phyloP scores from a whole-genome alignment of 1,140 invertebrate genomes.

The Papilio polyxenes region DNA sequence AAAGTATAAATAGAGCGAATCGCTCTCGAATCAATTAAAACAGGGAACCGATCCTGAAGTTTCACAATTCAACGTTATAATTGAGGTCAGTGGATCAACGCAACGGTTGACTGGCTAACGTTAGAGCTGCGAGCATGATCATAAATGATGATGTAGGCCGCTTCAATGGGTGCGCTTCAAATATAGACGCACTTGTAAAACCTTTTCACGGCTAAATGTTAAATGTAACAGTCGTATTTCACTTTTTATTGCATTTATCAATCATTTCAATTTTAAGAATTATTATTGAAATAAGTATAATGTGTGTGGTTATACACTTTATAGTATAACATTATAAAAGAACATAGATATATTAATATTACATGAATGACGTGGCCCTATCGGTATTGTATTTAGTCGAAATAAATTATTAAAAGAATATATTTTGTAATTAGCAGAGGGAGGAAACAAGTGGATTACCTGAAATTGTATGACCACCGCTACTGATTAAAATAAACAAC shows the following conservation, averaged over 20 bases:
- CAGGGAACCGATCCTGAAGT: conserved; percentile 41
- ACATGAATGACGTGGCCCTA: too few relatives aligned
- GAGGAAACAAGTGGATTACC: too few relatives aligned
- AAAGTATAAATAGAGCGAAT: conserved; percentile 36
- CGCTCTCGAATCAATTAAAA: conserved; percentile 43
- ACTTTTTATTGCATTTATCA: neutral
- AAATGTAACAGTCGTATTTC: conserved; percentile 1
- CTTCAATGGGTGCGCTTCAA: neutral
- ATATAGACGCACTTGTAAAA: conserved; percentile 35
- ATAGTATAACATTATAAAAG: too few relatives aligned
- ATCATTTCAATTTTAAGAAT: neutral
- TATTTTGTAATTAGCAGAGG: too few relatives aligned
- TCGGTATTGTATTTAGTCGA: too few relatives aligned
- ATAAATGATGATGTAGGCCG: conserved; percentile 33
- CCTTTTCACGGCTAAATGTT: conserved; percentile 29
- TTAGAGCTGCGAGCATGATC: conserved; percentile 28
- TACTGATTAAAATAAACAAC: too few relatives aligned
- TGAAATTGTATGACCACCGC: too few relatives aligned
- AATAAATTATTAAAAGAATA: too few relatives aligned
- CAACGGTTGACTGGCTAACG: conserved; percentile 37
- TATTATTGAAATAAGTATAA: neutral
- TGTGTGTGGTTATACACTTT: too few relatives aligned
- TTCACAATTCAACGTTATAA: conserved; percentile 48
- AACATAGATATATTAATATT: too few relatives aligned
- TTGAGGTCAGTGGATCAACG: conserved; percentile 55